Conservation (phyloP, 2,888 invertebrate genomes). For the Escarpia spicata region DNA sequence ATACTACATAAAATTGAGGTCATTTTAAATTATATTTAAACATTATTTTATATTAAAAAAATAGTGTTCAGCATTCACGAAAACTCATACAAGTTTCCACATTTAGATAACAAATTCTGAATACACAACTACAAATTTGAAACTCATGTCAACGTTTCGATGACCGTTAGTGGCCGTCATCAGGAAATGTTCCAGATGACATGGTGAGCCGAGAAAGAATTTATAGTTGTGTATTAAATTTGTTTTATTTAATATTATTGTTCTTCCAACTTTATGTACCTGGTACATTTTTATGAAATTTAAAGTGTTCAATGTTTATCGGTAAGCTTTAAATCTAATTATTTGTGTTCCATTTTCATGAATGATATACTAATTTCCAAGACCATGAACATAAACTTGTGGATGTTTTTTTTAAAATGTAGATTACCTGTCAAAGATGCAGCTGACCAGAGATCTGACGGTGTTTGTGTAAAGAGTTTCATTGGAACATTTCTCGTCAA, state of each 20-base stretch:
- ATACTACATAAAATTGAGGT: constrained; percentile 14
- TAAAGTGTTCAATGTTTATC: no score
- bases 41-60: not conserved
- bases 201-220: no score
- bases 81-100: no score
- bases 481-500: constrained; percentile 57
- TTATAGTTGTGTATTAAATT: no score
- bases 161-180: no score
- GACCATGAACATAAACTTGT: not conserved
- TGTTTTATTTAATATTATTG: no score
- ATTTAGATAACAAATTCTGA: no score
- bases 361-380: not conserved
- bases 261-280: no score
- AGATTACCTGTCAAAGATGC: constrained; percentile 59
- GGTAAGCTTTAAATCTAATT: not conserved
- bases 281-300: no score
- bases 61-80: not conserved
- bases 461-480: constrained; percentile 60
- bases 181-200: no score
- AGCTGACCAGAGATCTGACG: constrained; percentile 58
- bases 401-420: not conserved
- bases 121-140: no score
- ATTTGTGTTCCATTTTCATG: not conserved
- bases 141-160: no score
- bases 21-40: not conserved